A percentile compares a stretch with the other conserved stretches of the same genome.
Conservation (phyloP, 2,797 vertebrate species). For the Spondyliosoma cantharus region DNA sequence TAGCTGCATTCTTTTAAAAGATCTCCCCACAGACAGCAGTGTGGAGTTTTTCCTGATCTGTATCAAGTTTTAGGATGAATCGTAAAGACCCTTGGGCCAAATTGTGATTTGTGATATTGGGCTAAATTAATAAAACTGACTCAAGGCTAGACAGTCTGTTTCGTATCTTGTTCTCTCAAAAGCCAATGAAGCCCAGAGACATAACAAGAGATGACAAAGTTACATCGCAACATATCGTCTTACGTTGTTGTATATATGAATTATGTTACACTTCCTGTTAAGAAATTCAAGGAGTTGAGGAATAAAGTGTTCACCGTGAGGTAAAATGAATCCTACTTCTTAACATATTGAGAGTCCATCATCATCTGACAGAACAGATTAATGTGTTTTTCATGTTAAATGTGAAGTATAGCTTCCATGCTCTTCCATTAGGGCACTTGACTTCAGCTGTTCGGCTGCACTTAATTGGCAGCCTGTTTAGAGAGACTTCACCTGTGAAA, state of each 20-base stretch:
- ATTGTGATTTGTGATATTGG: neutral
- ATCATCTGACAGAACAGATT: constrained; percentile 11
- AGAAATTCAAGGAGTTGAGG: neutral
- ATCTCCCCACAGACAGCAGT: neutral
- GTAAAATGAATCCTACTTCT: constrained; percentile 7
- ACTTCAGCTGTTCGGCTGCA: constrained; percentile 46
- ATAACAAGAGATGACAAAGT: constrained; percentile 16
- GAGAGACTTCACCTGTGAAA: constrained; percentile 51
- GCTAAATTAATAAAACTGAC: neutral
- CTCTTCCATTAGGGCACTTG: constrained; percentile 39
- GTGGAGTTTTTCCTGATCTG: neutral
- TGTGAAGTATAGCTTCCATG: neutral
- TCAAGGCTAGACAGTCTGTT: neutral
- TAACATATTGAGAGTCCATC: constrained; percentile 2
- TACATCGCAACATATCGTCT: constrained; percentile 12
- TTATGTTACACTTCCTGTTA: constrained; percentile 6
- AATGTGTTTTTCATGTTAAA: constrained; percentile 33
- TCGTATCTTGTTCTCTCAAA: constrained; percentile 41
- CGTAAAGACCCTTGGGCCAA: too few relatives aligned
- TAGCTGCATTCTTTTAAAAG: neutral
- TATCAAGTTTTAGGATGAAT: neutral
- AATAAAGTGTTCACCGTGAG: neutral
- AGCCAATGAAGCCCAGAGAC: constrained; percentile 20
- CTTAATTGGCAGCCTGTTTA: constrained; percentile 57
- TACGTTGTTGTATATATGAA: constrained; percentile 14